Percentiles rank a stretch among this genome's conserved stretches.
Conservation (phyloP, 2,113 vertebrate species). For the Lonchura striata region DNA sequence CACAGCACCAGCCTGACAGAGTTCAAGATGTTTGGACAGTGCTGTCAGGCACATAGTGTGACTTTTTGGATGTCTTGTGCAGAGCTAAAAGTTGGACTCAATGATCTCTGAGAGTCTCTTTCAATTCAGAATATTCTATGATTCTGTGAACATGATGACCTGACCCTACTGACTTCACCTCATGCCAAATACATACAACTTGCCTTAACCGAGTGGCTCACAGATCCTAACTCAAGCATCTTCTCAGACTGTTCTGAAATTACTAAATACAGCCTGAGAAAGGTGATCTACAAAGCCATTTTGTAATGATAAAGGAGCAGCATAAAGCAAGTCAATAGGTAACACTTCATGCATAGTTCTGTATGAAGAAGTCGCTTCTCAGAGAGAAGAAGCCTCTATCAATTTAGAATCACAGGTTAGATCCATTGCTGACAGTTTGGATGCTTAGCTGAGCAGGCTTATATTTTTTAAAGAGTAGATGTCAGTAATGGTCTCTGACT, state of each 20-base stretch:
- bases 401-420: background rate
- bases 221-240: background rate
- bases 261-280: background rate
- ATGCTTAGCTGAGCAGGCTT: background rate
- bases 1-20: background rate
- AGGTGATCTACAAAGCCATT: background rate
- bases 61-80: background rate
- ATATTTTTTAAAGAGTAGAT: background rate
- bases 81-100: background rate
- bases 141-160: background rate
- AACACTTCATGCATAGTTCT: background rate
- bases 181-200: background rate
- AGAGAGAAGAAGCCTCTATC: background rate
- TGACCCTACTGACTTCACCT: background rate
- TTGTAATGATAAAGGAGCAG: background rate
- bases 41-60: background rate
- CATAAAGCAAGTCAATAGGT: background rate
- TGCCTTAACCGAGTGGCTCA: background rate
- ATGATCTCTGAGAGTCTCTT: background rate
- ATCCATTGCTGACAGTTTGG: background rate
- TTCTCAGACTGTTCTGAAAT: background rate
- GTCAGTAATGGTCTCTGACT: fast-evolving
- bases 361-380: background rate
- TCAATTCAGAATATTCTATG: background rate
- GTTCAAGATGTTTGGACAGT: background rate